These are phyloP conservation scores for Drosophila atripex DNA, from an alignment of 2,888 invertebrate genomes.

Conservation along the genomic window DNA sequence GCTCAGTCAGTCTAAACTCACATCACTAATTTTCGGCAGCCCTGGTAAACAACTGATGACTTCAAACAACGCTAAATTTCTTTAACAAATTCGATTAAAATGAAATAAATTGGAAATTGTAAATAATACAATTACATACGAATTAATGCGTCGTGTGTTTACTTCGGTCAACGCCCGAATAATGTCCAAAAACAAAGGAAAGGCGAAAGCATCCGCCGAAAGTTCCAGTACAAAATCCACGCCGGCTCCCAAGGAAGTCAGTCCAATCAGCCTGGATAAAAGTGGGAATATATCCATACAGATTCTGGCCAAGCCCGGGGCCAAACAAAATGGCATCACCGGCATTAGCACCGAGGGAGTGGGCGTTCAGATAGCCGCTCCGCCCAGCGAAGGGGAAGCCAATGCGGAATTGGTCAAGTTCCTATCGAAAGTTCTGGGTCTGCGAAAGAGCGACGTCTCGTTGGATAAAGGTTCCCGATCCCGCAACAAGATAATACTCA, in stretches of 20 bases:
- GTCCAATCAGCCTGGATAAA: conserved; percentile 85
- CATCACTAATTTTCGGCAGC: conserved; percentile 13
- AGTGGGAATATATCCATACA: conserved; percentile 87
- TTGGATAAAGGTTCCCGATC: conserved; percentile 87
- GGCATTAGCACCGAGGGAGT: conserved; percentile 87
- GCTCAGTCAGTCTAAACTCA: background rate
- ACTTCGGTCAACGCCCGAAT: conserved; percentile 33
- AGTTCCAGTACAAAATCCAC: conserved; percentile 9
- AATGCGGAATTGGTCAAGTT: conserved; percentile 90
- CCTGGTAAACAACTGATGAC: conserved; percentile 42
- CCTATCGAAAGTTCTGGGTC: conserved; percentile 87
- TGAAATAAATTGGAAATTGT: conserved; percentile 14
- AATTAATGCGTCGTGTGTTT: conserved; percentile 58
- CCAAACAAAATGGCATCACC: conserved; percentile 88
- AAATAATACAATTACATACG: conserved; percentile 1
- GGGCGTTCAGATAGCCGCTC: conserved; percentile 91
- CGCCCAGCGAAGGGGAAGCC: conserved; percentile 93
- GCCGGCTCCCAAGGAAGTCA: conserved; percentile 11
- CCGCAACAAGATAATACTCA: conserved; percentile 85
- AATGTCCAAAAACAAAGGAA: conserved; percentile 79
- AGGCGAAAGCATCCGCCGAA: conserved; percentile 44
- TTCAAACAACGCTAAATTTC: background rate
- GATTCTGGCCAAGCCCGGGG: conserved; percentile 90
- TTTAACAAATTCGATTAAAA: conserved; percentile 15
- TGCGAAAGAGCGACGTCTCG: conserved; percentile 89